Evolutionary conservation across 2,888 invertebrate species (phyloP).

Genomic region (Trichogramma dendrolimi): DNA sequence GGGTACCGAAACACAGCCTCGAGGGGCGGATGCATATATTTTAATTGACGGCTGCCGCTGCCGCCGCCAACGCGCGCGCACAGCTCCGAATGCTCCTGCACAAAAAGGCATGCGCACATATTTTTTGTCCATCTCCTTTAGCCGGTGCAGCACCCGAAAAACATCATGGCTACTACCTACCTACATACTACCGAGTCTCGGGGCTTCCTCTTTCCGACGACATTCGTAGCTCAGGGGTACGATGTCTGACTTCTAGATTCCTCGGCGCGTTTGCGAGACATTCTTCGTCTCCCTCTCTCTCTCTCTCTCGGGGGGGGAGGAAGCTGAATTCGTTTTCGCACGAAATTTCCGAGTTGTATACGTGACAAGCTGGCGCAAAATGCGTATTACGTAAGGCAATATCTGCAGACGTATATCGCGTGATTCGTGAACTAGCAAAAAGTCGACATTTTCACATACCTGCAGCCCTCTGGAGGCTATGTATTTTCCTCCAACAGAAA

Average conservation of each 20-base stretch:
- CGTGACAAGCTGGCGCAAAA: neutral
- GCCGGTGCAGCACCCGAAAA: neutral
- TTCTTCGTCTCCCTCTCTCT: no score
- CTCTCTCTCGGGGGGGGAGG: no score
- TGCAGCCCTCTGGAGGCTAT: neutral
- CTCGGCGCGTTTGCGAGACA: no score
- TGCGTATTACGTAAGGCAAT: neutral
- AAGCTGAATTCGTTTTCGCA: neutral
- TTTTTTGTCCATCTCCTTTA: conserved; percentile 1
- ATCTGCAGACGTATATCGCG: neutral
- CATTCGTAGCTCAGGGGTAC: conserved; percentile 13
- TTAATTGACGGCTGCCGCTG: conserved; percentile 25
- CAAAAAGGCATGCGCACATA: neutral
- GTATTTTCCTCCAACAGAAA: neutral
- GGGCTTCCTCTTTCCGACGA: conserved; percentile 6
- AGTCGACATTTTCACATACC: no score
- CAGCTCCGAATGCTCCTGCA: neutral
- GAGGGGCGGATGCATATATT: conserved; percentile 19
- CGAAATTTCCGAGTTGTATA: neutral
- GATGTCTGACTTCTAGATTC: conserved; percentile 43
- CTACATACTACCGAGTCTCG: neutral
- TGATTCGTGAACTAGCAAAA: no score
- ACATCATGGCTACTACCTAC: no score
- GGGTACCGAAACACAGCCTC: neutral
- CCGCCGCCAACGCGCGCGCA: neutral